These are phyloP conservation scores for Stenurella melanura DNA, from an alignment of 2,888 invertebrate species.

Conservation along the genomic window DNA sequence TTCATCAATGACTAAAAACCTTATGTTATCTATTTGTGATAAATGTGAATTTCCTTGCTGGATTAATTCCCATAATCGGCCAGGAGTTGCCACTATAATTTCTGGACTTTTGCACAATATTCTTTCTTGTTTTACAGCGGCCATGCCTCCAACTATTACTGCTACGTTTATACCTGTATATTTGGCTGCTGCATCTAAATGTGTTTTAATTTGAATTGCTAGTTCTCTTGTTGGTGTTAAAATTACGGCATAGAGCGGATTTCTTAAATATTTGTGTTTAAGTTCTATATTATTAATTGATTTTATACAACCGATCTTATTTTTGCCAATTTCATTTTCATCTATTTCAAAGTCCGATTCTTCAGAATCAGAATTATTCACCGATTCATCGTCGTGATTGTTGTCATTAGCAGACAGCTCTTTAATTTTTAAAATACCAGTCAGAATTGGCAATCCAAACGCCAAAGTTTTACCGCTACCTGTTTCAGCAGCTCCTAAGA, in stretches of 20 bases:
- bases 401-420: constrained; percentile 51
- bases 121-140: constrained; percentile 94
- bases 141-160: constrained; percentile 95
- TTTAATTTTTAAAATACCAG: constrained; percentile 83
- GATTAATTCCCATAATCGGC: constrained; percentile 95
- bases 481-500: constrained; percentile 98
- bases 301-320: constrained; percentile 77
- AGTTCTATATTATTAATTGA: constrained; percentile 75
- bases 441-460: constrained; percentile 95
- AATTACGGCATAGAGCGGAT: constrained; percentile 87
- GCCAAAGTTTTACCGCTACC: constrained; percentile 99
- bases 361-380: constrained; percentile 46
- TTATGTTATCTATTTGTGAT: constrained; percentile 81
- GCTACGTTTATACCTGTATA: constrained; percentile 86
- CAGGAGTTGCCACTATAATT: constrained; percentile 97
- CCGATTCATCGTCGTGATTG: constrained; percentile 57
- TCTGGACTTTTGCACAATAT: constrained; percentile 89
- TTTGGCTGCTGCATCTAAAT: constrained; percentile 86
- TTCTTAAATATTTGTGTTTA: constrained; percentile 65
- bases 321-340: constrained; percentile 47
- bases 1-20: constrained; percentile 96
- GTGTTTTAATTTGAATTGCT: constrained; percentile 94
- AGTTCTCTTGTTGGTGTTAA: constrained; percentile 97
- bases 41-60: constrained; percentile 86
- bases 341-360: constrained; percentile 54